A percentile compares a stretch with the other conserved stretches of the same genome.
Conservation (phyloP, 2,113 vertebrate genomes). For the Pampusana beccarii region DNA sequence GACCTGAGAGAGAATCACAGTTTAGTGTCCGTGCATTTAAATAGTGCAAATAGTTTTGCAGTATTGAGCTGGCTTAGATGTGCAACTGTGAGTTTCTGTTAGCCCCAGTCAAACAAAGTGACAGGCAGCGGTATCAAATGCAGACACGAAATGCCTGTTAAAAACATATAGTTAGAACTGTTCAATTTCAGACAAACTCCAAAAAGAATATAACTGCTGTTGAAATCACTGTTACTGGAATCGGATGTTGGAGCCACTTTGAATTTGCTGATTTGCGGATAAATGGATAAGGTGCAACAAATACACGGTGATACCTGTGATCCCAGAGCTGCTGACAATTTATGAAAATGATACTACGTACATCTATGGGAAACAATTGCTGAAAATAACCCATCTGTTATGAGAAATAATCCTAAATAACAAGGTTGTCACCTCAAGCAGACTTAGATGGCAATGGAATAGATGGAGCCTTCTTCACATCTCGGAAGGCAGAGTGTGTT, state of each 20-base stretch:
- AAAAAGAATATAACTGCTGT: neutral
- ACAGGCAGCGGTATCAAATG: neutral
- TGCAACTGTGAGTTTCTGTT: neutral
- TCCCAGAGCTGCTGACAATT: neutral
- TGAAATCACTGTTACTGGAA: neutral
- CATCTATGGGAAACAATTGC: neutral
- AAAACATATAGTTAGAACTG: neutral
- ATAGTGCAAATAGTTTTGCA: neutral
- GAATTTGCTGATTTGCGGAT: neutral
- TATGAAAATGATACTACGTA: neutral
- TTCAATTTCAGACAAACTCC: neutral
- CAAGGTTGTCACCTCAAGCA: neutral
- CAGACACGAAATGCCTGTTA: neutral
- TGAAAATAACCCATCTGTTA: conserved; percentile 3
- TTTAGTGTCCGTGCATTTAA: neutral
- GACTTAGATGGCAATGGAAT: neutral
- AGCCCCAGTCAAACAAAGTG: neutral
- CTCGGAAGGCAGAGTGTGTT: neutral
- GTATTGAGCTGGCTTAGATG: neutral
- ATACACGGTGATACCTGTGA: neutral
- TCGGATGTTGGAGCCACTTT: neutral
- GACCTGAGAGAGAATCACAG: neutral
- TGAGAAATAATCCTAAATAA: neutral
- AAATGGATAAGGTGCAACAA: neutral
- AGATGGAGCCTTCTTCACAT: neutral